These are phyloP conservation scores for Paratrypauchen microcephalus DNA, from an alignment of 2,797 vertebrate species.

Conservation along the genomic window DNA sequence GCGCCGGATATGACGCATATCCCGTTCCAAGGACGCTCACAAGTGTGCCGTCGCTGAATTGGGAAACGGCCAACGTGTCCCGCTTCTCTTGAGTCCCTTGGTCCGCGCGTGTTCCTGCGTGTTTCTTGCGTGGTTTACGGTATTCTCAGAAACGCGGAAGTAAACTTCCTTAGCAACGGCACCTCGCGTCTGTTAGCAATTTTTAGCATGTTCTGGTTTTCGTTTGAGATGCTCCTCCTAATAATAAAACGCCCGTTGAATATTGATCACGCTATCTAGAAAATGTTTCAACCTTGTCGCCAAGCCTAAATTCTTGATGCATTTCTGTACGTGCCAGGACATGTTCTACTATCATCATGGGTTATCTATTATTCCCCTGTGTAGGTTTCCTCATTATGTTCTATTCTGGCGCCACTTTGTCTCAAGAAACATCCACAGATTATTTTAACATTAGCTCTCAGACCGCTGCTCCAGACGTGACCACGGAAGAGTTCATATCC, in stretches of 20 bases:
- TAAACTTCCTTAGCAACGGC: slow-evolving; percentile 66
- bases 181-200: slow-evolving; percentile 14
- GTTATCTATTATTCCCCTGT: slow-evolving; percentile 8
- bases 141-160: slow-evolving; percentile 52
- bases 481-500: neutral
- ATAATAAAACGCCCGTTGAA: neutral
- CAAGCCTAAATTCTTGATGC: neutral
- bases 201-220: neutral
- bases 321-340: neutral
- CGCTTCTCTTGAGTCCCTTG: neutral
- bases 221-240: neutral
- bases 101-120: neutral
- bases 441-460: slow-evolving; percentile 9
- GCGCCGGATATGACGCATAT: too few relatives aligned
- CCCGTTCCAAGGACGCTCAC: too few relatives aligned
- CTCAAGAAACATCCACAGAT: neutral
- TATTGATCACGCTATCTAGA: neutral
- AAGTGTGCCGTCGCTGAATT: too few relatives aligned
- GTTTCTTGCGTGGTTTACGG: slow-evolving; percentile 41
- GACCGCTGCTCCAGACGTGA: slow-evolving; percentile 37
- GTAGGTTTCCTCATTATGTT: slow-evolving; percentile 26
- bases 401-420: slow-evolving; percentile 11
- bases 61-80: too few relatives aligned
- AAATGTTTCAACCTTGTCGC: neutral
- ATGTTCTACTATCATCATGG: slow-evolving; percentile 50